A percentile compares a stretch with the other conserved stretches of the same genome.
Evolutionary conservation across 1,140 invertebrate species (phyloP).

Genomic region (Drosophila jambulina): DNA sequence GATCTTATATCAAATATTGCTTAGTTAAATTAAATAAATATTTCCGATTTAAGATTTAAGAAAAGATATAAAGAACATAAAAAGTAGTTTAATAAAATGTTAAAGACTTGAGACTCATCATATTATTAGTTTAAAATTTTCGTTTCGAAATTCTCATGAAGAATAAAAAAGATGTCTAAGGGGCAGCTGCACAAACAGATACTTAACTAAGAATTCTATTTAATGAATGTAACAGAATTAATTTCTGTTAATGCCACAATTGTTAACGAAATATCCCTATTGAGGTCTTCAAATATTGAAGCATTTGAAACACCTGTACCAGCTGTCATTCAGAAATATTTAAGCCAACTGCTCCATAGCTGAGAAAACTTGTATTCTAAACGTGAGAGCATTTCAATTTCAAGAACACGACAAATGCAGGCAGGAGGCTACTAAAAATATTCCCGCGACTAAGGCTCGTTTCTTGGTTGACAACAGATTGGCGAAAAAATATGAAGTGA

Average conservation of each 20-base stretch:
- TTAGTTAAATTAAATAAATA: background rate
- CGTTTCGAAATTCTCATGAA: background rate
- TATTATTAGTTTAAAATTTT: background rate
- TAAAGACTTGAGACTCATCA: background rate
- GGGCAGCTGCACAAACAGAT: background rate
- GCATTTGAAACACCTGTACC: constrained; percentile 29
- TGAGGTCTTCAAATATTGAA: constrained; percentile 12
- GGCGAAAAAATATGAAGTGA: constrained; percentile 43
- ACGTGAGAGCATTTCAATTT: constrained; percentile 36
- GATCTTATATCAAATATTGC: background rate
- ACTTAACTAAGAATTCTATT: background rate
- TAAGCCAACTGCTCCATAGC: constrained; percentile 7
- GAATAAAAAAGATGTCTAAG: background rate
- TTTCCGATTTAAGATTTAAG: too few relatives aligned
- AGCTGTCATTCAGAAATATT: constrained; percentile 7
- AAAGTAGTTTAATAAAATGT: background rate
- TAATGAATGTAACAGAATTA: constrained; percentile 3
- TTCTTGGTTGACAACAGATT: constrained; percentile 72
- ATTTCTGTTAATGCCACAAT: background rate
- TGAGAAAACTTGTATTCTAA: constrained; percentile 2
- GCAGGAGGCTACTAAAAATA: constrained; percentile 72
- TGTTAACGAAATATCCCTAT: constrained; percentile 6
- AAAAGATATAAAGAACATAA: background rate
- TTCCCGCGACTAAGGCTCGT: constrained; percentile 44
- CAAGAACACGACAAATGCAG: constrained; percentile 38